Evolutionary conservation across 1,140 invertebrate species (phyloP), one percentile per base, ranked within the genome.

Genomic region (Danaus melanippus): DNA sequence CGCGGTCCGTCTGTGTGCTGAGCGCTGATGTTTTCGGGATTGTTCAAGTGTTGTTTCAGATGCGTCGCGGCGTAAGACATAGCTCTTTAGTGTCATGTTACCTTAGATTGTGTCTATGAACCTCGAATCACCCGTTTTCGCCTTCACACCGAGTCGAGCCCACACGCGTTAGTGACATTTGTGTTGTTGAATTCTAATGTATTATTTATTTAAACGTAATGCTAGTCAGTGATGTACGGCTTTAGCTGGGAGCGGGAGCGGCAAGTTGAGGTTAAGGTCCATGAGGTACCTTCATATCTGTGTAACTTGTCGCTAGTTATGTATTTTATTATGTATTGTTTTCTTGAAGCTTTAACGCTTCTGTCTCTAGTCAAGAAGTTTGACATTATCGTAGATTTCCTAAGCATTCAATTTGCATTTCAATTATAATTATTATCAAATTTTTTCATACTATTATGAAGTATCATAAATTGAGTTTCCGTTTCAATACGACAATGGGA

Each of bases 81-180:
- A 84, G 81, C 82, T 82, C 74, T 84, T 83, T 86, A 84, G 83
- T 83, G 74, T 84, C 83, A 84, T 84, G 83, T 86, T 84, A 80
- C 69, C 75, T 78, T 86, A 86, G 78, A 82, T 78, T 72, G 71
- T 83, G 78, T 76, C 67, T 78, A 61, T 68, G 63, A 71, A 73
- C 64, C 66, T 65, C 57, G 60, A 65, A 69, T 67, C 72, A 77
- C 72, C 69, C 65, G 70, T 80, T 82, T 80, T 67, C 67, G 71
- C 73, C 75, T 79, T 67, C 56, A 58, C 54, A 58, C 66, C 52
- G 71, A 49, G 64, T 74, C 74, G 69, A 71, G 54, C 73, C 73
- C 75, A 79, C 74, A 66, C 52, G 39, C 49, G 63, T 66, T 59
- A 42, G 50, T 56, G 50, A 63, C 53, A 5, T 32, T 32, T 32